Base-by-base conservation (phyloP, 2,113 vertebrate genomes). In the Pluvialis apricaria region DNA sequence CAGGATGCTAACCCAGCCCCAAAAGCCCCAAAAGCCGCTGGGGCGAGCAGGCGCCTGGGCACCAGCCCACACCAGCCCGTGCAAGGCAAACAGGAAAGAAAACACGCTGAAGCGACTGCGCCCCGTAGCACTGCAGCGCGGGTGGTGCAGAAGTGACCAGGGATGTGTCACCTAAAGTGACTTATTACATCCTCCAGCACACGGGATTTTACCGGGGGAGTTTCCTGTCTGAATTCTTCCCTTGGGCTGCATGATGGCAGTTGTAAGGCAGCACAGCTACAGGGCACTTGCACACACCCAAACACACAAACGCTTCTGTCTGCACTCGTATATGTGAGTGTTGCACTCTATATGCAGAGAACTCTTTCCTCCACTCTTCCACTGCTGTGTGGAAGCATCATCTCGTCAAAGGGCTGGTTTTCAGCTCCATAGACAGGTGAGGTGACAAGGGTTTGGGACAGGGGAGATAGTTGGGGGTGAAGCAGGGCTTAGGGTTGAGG, bases 91-190 rank as follows among this genome's bases (percentile, higher is more conserved):
- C 26, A 68, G 72, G 62, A 68, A 40, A 60, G 52, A 2, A 31
- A 76, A 22, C 28, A 44, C 20, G 57, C 38, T 19, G 1, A 5
- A 52, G 88, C 32, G 40, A 55, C 54, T 13, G 49, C 31, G 70
- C 29, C 38, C 19, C 13, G 38, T 5, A n/a, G 60, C 44, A 9
- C 7, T 13, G 32, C 42, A 12, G 28, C 0, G 4, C 1, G 0
- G 32, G 38, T 4, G 57, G 24, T 26, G 12, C 62, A 40, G n/a
- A 45, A 44, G 31, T 40, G n/a, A 81, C 72, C 14, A 25, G 73
- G 52, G 21, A 47, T 55, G 57, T 11, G 64, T 16, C 58, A 72
- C n/a, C 7, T 24, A 0, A 38, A 19, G 18, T n/a, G 38, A 55
- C 15, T 47, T 65, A 22, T 3, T 15, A 16, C 54, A 36, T 34